A percentile compares a stretch with the other conserved stretches of the same genome.
These are phyloP conservation scores for Drosophila dunni DNA, from an alignment of 1,140 invertebrate species.

Conservation along the genomic window DNA sequence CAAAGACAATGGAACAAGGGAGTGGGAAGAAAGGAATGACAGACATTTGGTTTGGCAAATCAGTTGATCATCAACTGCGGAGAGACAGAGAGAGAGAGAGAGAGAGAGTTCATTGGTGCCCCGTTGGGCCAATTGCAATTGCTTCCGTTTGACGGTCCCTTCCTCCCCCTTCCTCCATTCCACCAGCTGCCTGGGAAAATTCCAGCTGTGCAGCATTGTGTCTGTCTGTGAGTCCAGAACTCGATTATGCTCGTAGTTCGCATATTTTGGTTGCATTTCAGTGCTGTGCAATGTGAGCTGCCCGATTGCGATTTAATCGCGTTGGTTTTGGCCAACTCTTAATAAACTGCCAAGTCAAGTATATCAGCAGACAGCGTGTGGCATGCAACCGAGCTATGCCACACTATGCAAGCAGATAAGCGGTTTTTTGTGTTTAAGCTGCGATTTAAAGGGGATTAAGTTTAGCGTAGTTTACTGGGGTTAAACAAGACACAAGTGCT, in stretches of 20 bases:
- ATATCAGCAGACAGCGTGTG: constrained; percentile 39
- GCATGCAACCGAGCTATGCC: constrained; percentile 7
- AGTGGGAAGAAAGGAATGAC: constrained; percentile 2
- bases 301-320: constrained; percentile 66
- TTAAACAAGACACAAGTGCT: too few relatives aligned
- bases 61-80: constrained; percentile 6
- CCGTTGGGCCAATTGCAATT: constrained; percentile 4
- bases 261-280: constrained; percentile 53
- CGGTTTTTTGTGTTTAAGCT: too few relatives aligned
- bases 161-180: neutral
- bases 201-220: neutral
- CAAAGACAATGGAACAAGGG: constrained; percentile 8
- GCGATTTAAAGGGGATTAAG: too few relatives aligned
- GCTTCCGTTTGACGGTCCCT: constrained; percentile 11
- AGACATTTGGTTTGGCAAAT: constrained; percentile 26
- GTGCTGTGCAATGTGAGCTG: constrained; percentile 14
- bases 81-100: too few relatives aligned
- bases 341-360: constrained; percentile 57
- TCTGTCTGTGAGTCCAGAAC: constrained; percentile 5
- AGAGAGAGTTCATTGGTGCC: constrained; percentile 12
- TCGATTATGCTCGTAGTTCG: constrained; percentile 9
- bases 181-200: neutral
- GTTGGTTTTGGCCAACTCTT: constrained; percentile 49
- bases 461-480: neutral
- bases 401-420: neutral